Evolutionary conservation across 2,113 vertebrate genomes (phyloP).

Genomic region (Aegypius monachus): DNA sequence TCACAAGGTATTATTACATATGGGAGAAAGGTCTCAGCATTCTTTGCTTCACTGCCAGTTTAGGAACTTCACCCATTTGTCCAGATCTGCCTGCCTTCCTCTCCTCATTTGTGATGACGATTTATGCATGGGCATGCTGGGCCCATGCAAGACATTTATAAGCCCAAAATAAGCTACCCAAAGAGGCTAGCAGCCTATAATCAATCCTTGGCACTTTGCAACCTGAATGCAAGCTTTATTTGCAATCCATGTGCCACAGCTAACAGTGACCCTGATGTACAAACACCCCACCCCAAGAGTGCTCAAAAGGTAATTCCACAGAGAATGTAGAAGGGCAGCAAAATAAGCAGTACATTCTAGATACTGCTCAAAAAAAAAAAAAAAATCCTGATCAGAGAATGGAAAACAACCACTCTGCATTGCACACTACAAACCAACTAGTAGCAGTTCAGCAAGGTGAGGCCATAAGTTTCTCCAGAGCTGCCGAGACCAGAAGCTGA

Average conservation of each 20-base stretch:
- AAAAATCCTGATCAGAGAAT: background rate
- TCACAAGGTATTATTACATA: background rate
- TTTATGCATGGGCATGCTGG: background rate
- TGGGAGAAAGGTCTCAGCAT: background rate
- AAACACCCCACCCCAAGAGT: background rate
- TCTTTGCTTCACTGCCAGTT: background rate
- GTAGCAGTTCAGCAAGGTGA: background rate
- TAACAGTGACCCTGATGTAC: background rate
- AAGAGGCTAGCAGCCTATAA: background rate
- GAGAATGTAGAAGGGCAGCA: background rate
- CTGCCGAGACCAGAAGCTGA: background rate
- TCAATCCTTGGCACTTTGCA: background rate
- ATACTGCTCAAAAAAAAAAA: background rate
- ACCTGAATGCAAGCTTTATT: background rate
- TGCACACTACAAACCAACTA: background rate
- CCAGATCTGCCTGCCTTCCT: background rate
- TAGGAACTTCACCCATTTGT: background rate
- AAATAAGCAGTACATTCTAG: background rate
- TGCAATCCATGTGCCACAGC: background rate
- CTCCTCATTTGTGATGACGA: background rate
- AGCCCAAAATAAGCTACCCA: background rate
- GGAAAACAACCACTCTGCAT: background rate
- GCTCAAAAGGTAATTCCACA: background rate
- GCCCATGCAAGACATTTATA: background rate
- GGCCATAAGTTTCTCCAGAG: background rate